A percentile compares a stretch with the other conserved stretches of the same genome.
Conservation (phyloP, 2,888 invertebrate genomes). For the Bimastos eiseni region DNA sequence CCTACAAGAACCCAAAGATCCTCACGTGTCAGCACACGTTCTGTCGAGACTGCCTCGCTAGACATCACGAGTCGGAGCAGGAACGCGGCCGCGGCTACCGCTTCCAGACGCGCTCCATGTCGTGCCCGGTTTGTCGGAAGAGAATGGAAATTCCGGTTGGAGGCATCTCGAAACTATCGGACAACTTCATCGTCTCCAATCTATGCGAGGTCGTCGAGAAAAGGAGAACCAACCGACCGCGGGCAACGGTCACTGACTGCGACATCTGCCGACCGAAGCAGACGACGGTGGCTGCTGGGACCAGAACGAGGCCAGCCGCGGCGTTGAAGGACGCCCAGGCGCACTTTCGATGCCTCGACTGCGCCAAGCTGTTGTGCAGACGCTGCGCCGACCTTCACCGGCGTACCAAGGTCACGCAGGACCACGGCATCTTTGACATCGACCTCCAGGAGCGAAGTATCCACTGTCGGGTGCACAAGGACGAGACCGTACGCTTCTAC, state of each 20-base stretch:
- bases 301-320: neutral
- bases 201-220: constrained; percentile 51
- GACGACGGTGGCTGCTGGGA: neutral
- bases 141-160: constrained; percentile 59
- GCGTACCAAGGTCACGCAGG: constrained; percentile 58
- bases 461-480: constrained; percentile 57
- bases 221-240: neutral
- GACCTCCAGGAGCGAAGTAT: constrained; percentile 58
- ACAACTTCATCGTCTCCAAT: constrained; percentile 60
- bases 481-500: constrained; percentile 59
- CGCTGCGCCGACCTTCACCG: constrained; percentile 58
- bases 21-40: constrained; percentile 60
- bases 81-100: constrained; percentile 46
- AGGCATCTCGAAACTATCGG: constrained; percentile 57
- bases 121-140: constrained; percentile 59
- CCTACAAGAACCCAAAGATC: constrained; percentile 59
- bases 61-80: constrained; percentile 56
- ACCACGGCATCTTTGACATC: constrained; percentile 59
- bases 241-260: neutral
- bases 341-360: constrained; percentile 59
- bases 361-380: constrained; percentile 57
- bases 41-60: constrained; percentile 57
- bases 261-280: constrained; percentile 28
- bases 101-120: constrained; percentile 51
- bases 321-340: constrained; percentile 43